These are phyloP conservation scores for Ardeotis arabs DNA, from an alignment of 2,113 vertebrate species.

Conservation along the genomic window DNA sequence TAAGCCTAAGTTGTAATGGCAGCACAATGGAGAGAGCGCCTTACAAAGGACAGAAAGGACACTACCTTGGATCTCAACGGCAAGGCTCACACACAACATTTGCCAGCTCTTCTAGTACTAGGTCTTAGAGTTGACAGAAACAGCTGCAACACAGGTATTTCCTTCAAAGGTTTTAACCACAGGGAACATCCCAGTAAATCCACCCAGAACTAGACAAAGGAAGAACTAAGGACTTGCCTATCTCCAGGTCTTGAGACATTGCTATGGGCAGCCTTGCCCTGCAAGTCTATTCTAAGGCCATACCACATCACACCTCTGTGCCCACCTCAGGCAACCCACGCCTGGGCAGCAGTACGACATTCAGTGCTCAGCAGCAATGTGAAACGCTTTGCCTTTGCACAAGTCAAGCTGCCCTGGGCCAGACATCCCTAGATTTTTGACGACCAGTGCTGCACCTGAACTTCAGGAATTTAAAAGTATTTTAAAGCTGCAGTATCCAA, in stretches of 20 bases:
- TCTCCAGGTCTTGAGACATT: not conserved
- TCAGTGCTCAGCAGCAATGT: not conserved
- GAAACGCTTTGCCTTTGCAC: not conserved
- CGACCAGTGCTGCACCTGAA: not conserved
- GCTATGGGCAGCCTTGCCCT: not conserved
- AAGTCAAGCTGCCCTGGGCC: not conserved
- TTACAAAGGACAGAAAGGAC: not conserved
- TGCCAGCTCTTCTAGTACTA: not conserved
- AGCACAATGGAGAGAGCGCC: not conserved
- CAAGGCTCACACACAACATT: not conserved
- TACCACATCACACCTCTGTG: not conserved
- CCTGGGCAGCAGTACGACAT: not conserved
- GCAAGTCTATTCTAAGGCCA: not conserved
- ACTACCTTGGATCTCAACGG: not conserved
- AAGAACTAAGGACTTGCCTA: not conserved
- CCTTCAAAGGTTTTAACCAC: not conserved
- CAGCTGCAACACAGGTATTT: not conserved
- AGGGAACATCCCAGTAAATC: not conserved
- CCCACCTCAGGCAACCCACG: fast-evolving
- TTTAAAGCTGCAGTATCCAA: not conserved
- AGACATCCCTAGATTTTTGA: not conserved
- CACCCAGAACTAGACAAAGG: not conserved
- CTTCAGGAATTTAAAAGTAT: not conserved
- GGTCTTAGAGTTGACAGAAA: not conserved
- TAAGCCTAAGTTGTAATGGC: not conserved